Base-by-base conservation (phyloP, 1,140 invertebrate species). In the Penaeus vannamei region DNA sequence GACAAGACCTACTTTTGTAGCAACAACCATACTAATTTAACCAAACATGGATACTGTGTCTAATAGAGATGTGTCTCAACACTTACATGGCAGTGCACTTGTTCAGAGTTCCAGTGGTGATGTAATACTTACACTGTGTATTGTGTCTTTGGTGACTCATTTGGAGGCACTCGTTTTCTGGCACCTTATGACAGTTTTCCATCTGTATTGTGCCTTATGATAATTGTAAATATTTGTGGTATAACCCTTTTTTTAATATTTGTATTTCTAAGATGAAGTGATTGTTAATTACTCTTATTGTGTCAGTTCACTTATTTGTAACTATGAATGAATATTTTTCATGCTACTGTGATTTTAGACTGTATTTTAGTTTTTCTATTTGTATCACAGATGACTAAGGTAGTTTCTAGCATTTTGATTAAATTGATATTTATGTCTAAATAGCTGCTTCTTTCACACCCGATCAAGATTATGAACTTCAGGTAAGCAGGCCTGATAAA, bases 301-400 rank as follows among this genome's bases (percentile, higher is more conserved):
- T 26, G 23, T 26, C 19, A n/a, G n/a, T 60, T 26, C 19, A 59
- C 22, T 60, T 26, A 81, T 81, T 59, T 59, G 60, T 81, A 59
- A 53, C 20, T 81, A 59, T 22, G 46, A 81, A 81, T 81, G 46
- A 59, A 61, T 77, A 77, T 76, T 76, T 53, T 77, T 85, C 46
- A 76, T 85, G 84, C 84, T 61, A 85, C 84, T 85, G 84, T 85
- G 84, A 85, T 85, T 85, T 76, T 85, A 85, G 84, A 85, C 20
- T 76, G 26, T 85, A 72, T 81, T 81, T 81, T 81, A 81, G 46
- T 59, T 53, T 81, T 81, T 81, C 46, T 81, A 81, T 81, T 59
- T 59, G 79, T 42, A 81, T 81, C 36, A 81, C 77, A 60, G 19
- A 42, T 26, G 23, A 81, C 46, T 81, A 81, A 29, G 79, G 79